These are phyloP conservation scores for Parazoanthus swiftii DNA, from an alignment of 92 coral and sea anemone species.

Conservation along the genomic window DNA sequence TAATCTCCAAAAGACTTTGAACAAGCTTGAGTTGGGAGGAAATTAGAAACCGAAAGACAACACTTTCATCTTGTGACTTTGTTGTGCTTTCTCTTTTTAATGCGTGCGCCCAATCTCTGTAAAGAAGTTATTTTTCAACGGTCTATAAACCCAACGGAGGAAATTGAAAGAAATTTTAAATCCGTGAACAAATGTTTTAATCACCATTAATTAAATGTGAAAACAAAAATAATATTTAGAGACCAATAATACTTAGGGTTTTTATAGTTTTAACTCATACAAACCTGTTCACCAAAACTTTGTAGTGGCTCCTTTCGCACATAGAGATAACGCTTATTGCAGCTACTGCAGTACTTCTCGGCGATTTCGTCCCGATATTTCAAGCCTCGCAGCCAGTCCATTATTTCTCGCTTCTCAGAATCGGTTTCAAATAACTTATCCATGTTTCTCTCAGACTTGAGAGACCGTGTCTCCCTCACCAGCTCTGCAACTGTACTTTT, in stretches of 20 bases:
- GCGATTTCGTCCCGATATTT: slow-evolving; percentile 87
- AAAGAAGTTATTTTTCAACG: not conserved
- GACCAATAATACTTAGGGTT: not conserved
- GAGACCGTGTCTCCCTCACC: slow-evolving; percentile 61
- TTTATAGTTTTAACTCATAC: not conserved
- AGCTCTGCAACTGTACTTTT: slow-evolving; percentile 66
- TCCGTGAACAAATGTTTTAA: not conserved
- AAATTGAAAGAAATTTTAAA: not conserved
- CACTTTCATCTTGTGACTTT: not conserved
- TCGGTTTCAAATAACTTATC: slow-evolving; percentile 64
- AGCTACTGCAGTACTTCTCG: slow-evolving; percentile 75
- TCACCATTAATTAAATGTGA: not conserved
- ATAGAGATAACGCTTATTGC: slow-evolving; percentile 79
- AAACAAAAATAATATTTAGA: not conserved
- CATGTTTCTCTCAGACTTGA: slow-evolving; percentile 56
- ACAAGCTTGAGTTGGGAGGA: not conserved
- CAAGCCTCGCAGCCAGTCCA: slow-evolving; percentile 81
- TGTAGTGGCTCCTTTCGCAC: slow-evolving; percentile 81
- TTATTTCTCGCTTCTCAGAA: slow-evolving; percentile 62
- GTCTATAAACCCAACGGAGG: not conserved
- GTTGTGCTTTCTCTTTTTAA: not conserved
- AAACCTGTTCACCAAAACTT: slow-evolving; percentile 76
- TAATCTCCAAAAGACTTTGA: too few species aligned
- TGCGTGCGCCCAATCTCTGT: not conserved
- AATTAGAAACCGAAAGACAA: not conserved